phyloP scores from a whole-genome alignment of 2,888 invertebrate genomes.

The Drosophila aldrichi region DNA sequence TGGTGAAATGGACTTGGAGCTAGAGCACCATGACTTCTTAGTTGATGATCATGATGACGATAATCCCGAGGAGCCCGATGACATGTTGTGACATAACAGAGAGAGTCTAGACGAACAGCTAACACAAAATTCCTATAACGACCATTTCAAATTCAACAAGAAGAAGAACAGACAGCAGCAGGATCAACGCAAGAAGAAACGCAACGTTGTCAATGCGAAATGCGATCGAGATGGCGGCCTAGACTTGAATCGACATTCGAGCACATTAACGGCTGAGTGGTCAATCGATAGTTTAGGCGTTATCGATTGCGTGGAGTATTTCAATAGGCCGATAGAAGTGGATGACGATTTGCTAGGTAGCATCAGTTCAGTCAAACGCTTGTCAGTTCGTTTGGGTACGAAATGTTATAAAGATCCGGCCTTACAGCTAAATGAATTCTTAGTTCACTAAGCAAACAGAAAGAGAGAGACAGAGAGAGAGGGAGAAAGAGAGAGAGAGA shows the following conservation, averaged over 20 bases:
- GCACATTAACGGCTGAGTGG: conserved; percentile 16
- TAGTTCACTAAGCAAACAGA: conserved; percentile 37
- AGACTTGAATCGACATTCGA: conserved; percentile 13
- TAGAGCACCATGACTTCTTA: conserved; percentile 83
- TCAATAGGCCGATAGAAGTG: conserved; percentile 66
- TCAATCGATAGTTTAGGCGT: conserved; percentile 41
- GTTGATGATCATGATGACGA: conserved; percentile 67
- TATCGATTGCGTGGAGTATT: conserved; percentile 72
- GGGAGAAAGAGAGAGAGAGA: neutral
- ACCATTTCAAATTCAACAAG: conserved; percentile 1
- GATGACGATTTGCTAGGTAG: conserved; percentile 66
- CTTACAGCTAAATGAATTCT: conserved; percentile 40
- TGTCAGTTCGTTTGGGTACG: conserved; percentile 28
- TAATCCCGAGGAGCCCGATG: conserved; percentile 53
- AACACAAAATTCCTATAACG: conserved; percentile 18
- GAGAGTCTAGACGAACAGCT: neutral
- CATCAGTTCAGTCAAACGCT: conserved; percentile 14
- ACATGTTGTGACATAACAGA: conserved; percentile 81
- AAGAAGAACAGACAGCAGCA: neutral
- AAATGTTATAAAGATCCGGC: conserved; percentile 34
- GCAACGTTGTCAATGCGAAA: neutral
- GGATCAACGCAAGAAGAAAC: neutral
- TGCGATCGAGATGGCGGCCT: neutral
- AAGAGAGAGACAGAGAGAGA: neutral
- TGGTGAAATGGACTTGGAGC: conserved; percentile 82